Conservation (phyloP, 2,797 vertebrate species). For the Cottoperca gobio region DNA sequence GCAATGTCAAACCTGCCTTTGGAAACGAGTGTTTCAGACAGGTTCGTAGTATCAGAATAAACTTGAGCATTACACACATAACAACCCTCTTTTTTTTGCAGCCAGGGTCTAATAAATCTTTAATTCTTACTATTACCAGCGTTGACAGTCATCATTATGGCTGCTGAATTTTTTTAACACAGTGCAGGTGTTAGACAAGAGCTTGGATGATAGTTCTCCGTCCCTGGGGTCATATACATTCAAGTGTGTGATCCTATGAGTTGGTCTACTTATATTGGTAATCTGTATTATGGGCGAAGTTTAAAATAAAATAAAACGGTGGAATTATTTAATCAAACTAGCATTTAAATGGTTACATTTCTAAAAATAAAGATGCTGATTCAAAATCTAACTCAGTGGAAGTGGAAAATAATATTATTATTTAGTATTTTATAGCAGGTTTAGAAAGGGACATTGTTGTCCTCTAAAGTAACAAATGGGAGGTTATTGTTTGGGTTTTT, state of each 20-base stretch:
- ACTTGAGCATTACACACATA: not conserved
- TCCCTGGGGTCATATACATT: constrained; percentile 23
- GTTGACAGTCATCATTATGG: not conserved
- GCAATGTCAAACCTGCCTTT: constrained; percentile 60
- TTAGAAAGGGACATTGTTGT: too few species aligned
- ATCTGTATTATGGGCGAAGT: too few species aligned
- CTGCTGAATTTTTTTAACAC: constrained; percentile 14
- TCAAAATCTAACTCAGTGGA: too few species aligned
- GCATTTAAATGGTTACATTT: too few species aligned
- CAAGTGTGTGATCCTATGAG: constrained; percentile 14
- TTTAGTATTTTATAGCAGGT: too few species aligned
- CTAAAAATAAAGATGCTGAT: too few species aligned
- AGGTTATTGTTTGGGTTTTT: too few species aligned
- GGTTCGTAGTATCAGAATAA: constrained; percentile 38
- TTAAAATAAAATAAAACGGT: too few species aligned
- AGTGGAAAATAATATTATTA: too few species aligned
- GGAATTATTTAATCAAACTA: too few species aligned
- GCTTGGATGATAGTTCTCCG: not conserved
- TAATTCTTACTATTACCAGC: not conserved
- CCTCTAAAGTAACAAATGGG: too few species aligned
- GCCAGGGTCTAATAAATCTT: not conserved
- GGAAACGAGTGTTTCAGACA: constrained; percentile 45
- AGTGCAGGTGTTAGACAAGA: not conserved
- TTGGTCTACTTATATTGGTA: constrained; percentile 8
- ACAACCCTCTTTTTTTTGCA: constrained; percentile 6